Evolutionary conservation across 2,888 invertebrate genomes (phyloP).

Genomic region (Lasioglossum vierecki): DNA sequence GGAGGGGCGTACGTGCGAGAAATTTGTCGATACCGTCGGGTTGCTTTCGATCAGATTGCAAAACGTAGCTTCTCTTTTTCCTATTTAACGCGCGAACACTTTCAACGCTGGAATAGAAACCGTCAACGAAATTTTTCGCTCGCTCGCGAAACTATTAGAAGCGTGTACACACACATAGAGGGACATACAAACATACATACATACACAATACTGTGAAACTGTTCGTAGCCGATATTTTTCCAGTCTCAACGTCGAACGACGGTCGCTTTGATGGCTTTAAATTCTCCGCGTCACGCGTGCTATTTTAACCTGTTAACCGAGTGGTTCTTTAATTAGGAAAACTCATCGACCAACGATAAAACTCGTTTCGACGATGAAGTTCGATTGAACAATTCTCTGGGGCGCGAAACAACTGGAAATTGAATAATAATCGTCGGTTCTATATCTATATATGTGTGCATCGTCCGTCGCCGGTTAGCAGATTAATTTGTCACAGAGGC

Average conservation of each 20-base stretch:
- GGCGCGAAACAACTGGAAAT: neutral
- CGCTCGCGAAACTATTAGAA: neutral
- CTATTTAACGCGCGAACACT: neutral
- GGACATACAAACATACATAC: neutral
- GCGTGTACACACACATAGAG: neutral
- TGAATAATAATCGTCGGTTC: neutral
- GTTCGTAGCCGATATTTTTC: constrained; percentile 36
- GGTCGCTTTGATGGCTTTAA: constrained; percentile 54
- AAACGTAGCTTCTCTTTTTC: constrained; percentile 15
- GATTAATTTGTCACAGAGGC: constrained; percentile 48
- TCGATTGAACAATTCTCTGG: neutral
- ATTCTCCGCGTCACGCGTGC: neutral
- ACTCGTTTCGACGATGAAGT: neutral
- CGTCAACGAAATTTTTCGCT: neutral
- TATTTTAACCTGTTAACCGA: constrained; percentile 3
- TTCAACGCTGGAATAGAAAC: constrained; percentile 6
- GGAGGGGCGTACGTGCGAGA: neutral
- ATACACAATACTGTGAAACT: neutral
- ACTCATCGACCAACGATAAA: neutral
- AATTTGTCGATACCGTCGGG: neutral
- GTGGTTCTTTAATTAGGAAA: neutral
- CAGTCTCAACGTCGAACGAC: constrained; percentile 21
- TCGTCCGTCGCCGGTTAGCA: neutral
- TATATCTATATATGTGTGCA: neutral
- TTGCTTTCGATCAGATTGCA: constrained; percentile 7